Conservation (phyloP, 2,888 invertebrate species). For the Heliconius hortense region DNA sequence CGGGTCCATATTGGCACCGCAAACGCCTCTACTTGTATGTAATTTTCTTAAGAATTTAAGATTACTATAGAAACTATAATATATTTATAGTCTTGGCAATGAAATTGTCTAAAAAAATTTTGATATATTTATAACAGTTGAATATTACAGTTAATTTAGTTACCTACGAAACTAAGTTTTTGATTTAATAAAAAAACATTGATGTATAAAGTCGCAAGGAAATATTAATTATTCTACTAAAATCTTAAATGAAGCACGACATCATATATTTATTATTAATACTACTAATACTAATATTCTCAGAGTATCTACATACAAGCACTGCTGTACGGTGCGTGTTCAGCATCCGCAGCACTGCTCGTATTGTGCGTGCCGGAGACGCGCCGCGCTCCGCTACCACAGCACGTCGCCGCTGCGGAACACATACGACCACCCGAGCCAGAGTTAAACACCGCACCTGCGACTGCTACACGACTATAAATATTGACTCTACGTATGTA, state of each 20-base stretch:
- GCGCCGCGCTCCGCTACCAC: constrained; percentile 78
- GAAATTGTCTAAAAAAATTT: no score
- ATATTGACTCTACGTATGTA: background rate
- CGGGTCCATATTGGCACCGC: constrained; percentile 87
- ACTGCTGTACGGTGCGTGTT: constrained; percentile 73
- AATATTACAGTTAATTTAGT: no score
- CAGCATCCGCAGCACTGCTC: constrained; percentile 71
- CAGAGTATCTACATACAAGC: constrained; percentile 64
- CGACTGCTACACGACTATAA: constrained; percentile 8
- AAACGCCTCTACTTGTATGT: constrained; percentile 84
- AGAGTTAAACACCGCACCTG: constrained; percentile 30
- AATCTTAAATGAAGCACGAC: no score
- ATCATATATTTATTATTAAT: no score
- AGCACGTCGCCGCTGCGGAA: constrained; percentile 76
- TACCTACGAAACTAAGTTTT: no score
- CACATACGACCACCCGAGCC: constrained; percentile 44
- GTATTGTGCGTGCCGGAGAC: constrained; percentile 83
- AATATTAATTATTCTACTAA: no score
- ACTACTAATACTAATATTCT: background rate
- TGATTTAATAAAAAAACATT: no score
- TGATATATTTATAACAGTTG: no score
- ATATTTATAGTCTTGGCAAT: background rate
- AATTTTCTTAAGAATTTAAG: background rate
- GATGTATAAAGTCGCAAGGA: no score
- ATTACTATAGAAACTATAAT: background rate